Evolutionary conservation across 1,140 invertebrate species (phyloP).

Genomic region (Drosophila nigrodunni): DNA sequence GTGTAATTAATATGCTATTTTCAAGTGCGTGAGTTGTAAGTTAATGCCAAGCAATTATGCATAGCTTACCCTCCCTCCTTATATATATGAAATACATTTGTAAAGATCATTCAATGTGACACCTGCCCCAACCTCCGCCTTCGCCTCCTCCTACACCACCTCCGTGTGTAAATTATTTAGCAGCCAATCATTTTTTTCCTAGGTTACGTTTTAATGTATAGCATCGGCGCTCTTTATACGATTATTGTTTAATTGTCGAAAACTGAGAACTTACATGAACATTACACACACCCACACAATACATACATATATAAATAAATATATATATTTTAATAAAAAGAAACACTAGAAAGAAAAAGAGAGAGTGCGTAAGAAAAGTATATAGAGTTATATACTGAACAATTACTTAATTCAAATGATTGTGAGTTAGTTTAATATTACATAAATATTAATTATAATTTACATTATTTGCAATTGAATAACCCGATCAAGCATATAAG

Average conservation of each 20-base stretch:
- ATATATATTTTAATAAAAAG: conserved; percentile 39
- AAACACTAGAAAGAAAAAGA: conserved; percentile 17
- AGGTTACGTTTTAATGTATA: conserved; percentile 59
- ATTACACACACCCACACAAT: conserved; percentile 17
- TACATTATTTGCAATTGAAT: conserved; percentile 80
- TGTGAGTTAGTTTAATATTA: conserved; percentile 83
- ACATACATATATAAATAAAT: conserved; percentile 1
- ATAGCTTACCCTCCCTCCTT: conserved; percentile 6
- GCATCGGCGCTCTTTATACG: conserved; percentile 52
- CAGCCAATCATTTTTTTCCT: conserved; percentile 61
- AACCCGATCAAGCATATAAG: conserved; percentile 78
- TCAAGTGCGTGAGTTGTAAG: conserved; percentile 64
- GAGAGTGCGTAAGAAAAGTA: conserved; percentile 15
- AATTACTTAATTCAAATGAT: conserved; percentile 80
- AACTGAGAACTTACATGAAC: conserved; percentile 44
- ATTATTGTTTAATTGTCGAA: conserved; percentile 57
- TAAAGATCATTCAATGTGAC: conserved; percentile 62
- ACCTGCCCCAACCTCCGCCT: neutral
- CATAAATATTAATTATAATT: conserved; percentile 82
- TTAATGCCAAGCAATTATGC: conserved; percentile 56
- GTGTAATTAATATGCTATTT: conserved; percentile 67
- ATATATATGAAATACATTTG: conserved; percentile 49
- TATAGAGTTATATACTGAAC: conserved; percentile 36
- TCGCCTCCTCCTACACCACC: conserved; percentile 18
- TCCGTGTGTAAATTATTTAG: conserved; percentile 62